These are phyloP conservation scores for Myrmecobius fasciatus DNA, from an alignment of 2,113 vertebrate genomes.

Conservation along the genomic window DNA sequence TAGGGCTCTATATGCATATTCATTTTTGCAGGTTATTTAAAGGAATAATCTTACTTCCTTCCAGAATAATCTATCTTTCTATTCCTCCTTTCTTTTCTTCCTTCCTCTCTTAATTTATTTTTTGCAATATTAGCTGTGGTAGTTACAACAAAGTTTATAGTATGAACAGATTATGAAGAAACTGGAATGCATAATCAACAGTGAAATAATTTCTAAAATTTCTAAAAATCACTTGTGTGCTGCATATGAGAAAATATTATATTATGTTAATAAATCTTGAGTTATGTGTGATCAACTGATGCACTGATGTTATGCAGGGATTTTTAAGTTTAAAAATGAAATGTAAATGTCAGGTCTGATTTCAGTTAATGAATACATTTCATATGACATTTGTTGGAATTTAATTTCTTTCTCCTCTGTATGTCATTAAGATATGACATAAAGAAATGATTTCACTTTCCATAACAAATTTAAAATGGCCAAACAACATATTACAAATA, in stretches of 20 bases:
- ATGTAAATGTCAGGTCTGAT: neutral
- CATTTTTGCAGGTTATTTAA: conserved; percentile 20
- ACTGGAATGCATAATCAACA: neutral
- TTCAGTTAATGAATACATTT: conserved; percentile 8
- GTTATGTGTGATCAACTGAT: conserved; percentile 23
- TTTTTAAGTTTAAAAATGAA: conserved; percentile 11
- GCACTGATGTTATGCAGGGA: conserved; percentile 36
- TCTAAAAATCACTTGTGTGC: conserved; percentile 18
- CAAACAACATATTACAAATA: conserved; percentile 30
- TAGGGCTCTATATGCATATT: neutral
- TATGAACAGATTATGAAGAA: conserved; percentile 21
- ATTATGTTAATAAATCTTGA: conserved; percentile 30
- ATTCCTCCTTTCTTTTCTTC: no score
- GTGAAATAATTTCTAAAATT: conserved; percentile 21
- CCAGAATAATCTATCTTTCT: no score
- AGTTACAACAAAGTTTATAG: conserved; percentile 18
- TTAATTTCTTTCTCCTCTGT: conserved; percentile 34
- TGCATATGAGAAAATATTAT: conserved; percentile 32
- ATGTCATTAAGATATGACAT: neutral
- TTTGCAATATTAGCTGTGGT: conserved; percentile 30
- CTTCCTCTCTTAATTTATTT: neutral
- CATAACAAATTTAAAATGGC: conserved; percentile 43
- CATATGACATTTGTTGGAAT: neutral
- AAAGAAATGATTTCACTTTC: conserved; percentile 40
- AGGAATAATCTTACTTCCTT: neutral